Conservation (phyloP, 2,113 vertebrate genomes). For the Parus major region DNA sequence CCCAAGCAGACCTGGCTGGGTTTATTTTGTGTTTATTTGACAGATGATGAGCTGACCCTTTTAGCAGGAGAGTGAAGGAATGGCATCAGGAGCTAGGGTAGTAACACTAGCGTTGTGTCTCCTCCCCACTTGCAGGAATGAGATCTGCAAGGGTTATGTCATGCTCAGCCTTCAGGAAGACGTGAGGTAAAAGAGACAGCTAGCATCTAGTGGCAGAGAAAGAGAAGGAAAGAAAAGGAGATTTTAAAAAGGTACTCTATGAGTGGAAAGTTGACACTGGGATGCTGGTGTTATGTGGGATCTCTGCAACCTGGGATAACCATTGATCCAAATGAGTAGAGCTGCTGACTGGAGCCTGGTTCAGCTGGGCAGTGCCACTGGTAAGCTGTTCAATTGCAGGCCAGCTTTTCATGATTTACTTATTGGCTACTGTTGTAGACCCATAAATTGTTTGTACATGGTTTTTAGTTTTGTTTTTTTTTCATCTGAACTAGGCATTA, state of each 20-base stretch:
- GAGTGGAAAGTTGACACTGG: not conserved
- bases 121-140: not conserved
- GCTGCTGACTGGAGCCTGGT: not conserved
- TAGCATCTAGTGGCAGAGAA: not conserved
- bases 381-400: not conserved
- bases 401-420: not conserved
- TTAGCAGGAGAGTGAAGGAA: not conserved
- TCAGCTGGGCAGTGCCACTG: not conserved
- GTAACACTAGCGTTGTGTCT: accelerated
- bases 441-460: not conserved
- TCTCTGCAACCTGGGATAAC: not conserved
- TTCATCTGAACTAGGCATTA: not conserved
- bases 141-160: not conserved
- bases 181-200: not conserved
- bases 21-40: not conserved
- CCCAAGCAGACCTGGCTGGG: not conserved
- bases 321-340: accelerated
- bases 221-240: not conserved
- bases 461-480: not conserved
- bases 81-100: not conserved
- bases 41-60: not conserved
- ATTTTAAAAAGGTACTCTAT: not conserved
- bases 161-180: not conserved
- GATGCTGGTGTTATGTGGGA: not conserved
- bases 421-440: not conserved